Evolutionary conservation across 2,888 invertebrate species (phyloP), one percentile per base, ranked within the genome.

Genomic region (Neoitamus cyanurus): DNA sequence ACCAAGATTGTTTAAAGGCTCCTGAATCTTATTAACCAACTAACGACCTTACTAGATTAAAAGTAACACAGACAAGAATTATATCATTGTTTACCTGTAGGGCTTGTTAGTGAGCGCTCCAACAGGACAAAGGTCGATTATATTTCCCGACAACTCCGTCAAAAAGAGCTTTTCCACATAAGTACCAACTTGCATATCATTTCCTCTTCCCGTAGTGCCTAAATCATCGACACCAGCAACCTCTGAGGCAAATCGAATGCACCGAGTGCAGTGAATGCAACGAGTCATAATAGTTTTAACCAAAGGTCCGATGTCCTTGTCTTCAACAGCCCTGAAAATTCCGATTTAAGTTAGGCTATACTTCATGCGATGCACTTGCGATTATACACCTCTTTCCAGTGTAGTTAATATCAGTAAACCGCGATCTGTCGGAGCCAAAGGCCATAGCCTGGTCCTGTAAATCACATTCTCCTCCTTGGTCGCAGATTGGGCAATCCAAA

Each of bases 211-310:
- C 30, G 97, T 97, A 3, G 98, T 98, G 84, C 99, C 95, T 86
- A 99, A 93, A 92, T 99, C 99, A 90, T 99, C 98, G 69, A 99
- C 96, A 11, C 99, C 99, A 83, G 99, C 99, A n/a, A 99, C 95
- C 92, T 99, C 99, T 1, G 98, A 99, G 1, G 99, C 99, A 92
- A 99, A 99, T 87, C 99, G 94, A 88, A 99, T 97, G 90, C 99
- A 99, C 3, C 99, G 94, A 0, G 99, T 99, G 92, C 99, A 99
- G 90, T 99, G 99, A 90, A 99, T 99, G 91, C 99, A 99, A 80
- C 99, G 94, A 0, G 99, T 99, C 99, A 99, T 99, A 28, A 98
- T 96, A 0, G 99, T 99, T 92, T 99, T 99, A 28, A 99, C 96
- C 86, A 99, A 92, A 0, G 99, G 99, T 0, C 99, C 99, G 86